Evolutionary conservation across 2,888 invertebrate species (phyloP).

Genomic region (Zootermopsis nevadensis): DNA sequence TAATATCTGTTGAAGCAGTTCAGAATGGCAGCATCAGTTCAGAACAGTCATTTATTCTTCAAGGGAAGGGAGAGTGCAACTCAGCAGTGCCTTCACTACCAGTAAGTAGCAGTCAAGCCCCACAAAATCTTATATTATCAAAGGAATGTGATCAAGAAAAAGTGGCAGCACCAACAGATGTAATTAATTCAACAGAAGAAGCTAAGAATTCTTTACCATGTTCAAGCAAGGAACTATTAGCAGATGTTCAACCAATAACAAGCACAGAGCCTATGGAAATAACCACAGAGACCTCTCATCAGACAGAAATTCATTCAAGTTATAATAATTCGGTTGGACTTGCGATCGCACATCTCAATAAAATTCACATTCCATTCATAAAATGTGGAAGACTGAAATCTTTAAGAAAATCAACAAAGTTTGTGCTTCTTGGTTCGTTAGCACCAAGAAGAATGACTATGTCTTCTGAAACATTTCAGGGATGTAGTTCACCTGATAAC

Average conservation of each 20-base stretch:
- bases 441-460: neutral
- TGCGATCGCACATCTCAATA: neutral
- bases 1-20: too few relatives aligned
- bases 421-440: conserved; percentile 8
- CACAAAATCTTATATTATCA: neutral
- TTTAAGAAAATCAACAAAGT: neutral
- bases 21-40: too few relatives aligned
- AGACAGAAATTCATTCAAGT: neutral
- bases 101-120: too few relatives aligned
- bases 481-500: neutral
- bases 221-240: neutral
- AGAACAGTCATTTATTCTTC: too few relatives aligned
- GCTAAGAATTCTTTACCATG: neutral
- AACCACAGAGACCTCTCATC: neutral
- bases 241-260: neutral
- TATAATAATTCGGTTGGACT: neutral
- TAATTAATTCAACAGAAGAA: neutral
- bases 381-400: neutral
- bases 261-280: neutral
- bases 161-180: neutral
- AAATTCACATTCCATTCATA: conserved; percentile 20
- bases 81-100: too few relatives aligned
- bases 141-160: neutral
- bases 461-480: neutral
- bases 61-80: too few relatives aligned